Evolutionary conservation across 2,888 invertebrate species (phyloP).

Genomic region (Callyntrura sp.): DNA sequence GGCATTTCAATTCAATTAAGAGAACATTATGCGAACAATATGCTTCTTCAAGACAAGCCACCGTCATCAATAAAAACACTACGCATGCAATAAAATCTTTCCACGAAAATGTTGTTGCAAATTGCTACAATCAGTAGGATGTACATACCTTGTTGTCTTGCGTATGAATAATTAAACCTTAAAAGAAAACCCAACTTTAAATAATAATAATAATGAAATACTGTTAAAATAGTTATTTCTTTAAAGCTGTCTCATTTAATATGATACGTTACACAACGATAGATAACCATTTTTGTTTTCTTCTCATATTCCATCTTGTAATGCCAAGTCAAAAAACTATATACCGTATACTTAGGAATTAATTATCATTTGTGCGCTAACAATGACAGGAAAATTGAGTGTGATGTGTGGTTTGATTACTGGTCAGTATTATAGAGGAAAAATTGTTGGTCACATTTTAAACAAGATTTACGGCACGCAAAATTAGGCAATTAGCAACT

Average conservation of each 20-base stretch:
- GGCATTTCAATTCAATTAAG: conserved; percentile 47
- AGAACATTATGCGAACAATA: conserved; percentile 3
- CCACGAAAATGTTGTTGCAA: not conserved
- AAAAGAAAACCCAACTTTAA: not conserved
- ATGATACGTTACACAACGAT: conserved; percentile 62
- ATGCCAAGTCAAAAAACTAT: conserved; percentile 14
- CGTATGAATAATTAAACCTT: not conserved
- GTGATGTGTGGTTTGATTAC: conserved; percentile 50
- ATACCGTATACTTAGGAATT: conserved; percentile 37
- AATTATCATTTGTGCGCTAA: conserved; percentile 55
- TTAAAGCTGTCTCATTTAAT: conserved; percentile 66
- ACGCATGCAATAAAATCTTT: conserved; percentile 12
- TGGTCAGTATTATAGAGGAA: not conserved
- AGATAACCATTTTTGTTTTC: too few relatives aligned
- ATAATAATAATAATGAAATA: conserved; percentile 55
- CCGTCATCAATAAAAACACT: not conserved
- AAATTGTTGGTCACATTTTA: conserved; percentile 45
- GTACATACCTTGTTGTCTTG: not conserved
- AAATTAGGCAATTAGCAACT: conserved; percentile 62
- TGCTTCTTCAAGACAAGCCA: not conserved
- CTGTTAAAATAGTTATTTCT: conserved; percentile 71
- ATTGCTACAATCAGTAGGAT: not conserved
- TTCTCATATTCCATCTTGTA: conserved; percentile 12
- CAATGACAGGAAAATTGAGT: conserved; percentile 63
- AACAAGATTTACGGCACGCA: conserved; percentile 66